A percentile compares a stretch with the other conserved stretches of the same genome.
Evolutionary conservation across 1,140 invertebrate genomes (phyloP).

Genomic region (Cherax destructor): DNA sequence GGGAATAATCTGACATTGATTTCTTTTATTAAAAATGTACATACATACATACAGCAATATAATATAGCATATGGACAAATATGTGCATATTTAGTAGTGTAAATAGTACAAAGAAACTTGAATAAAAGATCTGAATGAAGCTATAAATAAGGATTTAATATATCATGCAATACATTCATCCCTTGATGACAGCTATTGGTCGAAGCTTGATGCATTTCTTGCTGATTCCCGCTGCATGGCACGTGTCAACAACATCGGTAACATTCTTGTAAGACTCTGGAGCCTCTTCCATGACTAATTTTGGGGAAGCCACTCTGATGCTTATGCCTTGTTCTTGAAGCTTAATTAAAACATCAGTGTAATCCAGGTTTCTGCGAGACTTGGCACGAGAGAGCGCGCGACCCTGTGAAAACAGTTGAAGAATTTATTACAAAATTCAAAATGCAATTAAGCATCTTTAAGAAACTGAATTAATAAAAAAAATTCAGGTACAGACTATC

Average conservation of each 20-base stretch:
- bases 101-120: too few species aligned
- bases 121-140: too few species aligned
- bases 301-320: slow-evolving; percentile 98
- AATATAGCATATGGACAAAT: too few species aligned
- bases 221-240: slow-evolving; percentile 97
- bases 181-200: slow-evolving; percentile 99
- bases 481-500: too few species aligned
- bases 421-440: not conserved
- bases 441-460: too few species aligned
- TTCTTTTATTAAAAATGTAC: too few species aligned
- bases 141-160: too few species aligned
- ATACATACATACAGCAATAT: too few species aligned
- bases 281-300: slow-evolving; percentile 99
- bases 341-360: slow-evolving; percentile 91
- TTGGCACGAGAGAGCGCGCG: slow-evolving; percentile 97
- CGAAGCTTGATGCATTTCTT: slow-evolving; percentile 98
- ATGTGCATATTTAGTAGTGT: too few species aligned
- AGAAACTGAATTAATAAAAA: too few species aligned
- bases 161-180: slow-evolving; percentile 74
- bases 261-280: slow-evolving; percentile 99
- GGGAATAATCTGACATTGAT: too few species aligned
- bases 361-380: slow-evolving; percentile 96
- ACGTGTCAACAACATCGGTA: slow-evolving; percentile 99
- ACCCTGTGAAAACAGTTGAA: slow-evolving; percentile 81
- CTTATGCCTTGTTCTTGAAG: slow-evolving; percentile 95